Conservation (phyloP, 2,797 vertebrate species). For the Mus spretus region DNA sequence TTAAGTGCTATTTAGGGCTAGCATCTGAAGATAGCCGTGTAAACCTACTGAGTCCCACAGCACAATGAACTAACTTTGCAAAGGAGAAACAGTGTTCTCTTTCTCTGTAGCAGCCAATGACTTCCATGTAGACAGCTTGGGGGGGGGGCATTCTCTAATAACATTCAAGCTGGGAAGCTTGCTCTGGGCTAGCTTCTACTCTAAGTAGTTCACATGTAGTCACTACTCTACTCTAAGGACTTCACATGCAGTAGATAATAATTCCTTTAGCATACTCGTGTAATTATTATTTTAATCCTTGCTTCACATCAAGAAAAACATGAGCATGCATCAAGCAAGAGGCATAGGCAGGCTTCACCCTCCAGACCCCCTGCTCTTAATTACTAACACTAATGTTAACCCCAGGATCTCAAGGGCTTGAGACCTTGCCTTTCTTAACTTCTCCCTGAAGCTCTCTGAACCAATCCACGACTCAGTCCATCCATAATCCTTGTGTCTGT, state of each 20-base stretch:
- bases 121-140: neutral
- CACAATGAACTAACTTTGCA: neutral
- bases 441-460: slow-evolving; percentile 31
- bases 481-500: neutral
- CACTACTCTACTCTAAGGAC: neutral
- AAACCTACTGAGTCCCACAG: neutral
- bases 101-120: neutral
- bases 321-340: neutral
- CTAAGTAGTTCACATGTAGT: neutral
- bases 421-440: neutral
- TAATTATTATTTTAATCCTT: neutral
- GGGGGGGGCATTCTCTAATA: neutral
- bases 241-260: neutral
- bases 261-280: neutral
- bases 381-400: neutral
- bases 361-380: neutral
- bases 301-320: neutral
- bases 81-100: neutral
- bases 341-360: neutral
- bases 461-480: neutral
- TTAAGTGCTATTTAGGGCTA: neutral
- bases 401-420: neutral
- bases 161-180: neutral
- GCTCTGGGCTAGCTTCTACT: neutral
- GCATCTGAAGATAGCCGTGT: neutral